Evolutionary conservation across 2,113 vertebrate species (phyloP), one percentile per base, ranked within the genome.

Genomic region (Athene noctua): DNA sequence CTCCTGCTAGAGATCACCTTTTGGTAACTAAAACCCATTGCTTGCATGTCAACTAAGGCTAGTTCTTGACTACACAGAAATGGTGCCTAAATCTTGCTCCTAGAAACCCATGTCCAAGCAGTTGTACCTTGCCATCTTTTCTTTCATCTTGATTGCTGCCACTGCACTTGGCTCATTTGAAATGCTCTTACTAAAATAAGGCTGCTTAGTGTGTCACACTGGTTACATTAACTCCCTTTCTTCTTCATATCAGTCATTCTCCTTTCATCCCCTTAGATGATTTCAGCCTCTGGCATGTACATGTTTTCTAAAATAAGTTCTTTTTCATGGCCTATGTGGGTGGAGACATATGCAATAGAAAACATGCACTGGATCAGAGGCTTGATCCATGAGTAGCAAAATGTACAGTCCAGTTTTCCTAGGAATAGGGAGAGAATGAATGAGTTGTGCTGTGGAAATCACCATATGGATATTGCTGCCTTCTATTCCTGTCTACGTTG

Each of bases 261-360:
- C 22, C 40, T 92, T 94, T 84, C 15, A 62, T 62, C 16, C 91
- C 34, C 38, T 38, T 47, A 7, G 27, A 58, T 21, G 23, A 71
- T 75, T 93, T 62, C 65, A 75, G 73, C 59, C 49, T 42, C 51
- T 58, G n/a, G 38, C n/a, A 57, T 3, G 4, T 46, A 26, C 11
- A 2, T 27, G 2, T 38, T 94, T 89, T 68, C 62, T 77, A 20
- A 73, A 89, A 23, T 9, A 83, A 68, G 16, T 61, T 7, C 2
- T 67, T 63, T 70, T 75, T 52, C 34, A 13, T 27, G 32, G 42
- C 34, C 38, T 25, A 0, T 6, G 1, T 58, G 8, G 52, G 51
- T 78, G 42, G 26, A 65, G 63, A 74, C 2, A 32, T 5, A 10
- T 0, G 1, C 11, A n/a, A 1, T 2, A 22, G 36, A 52, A 47